Conservation (phyloP, 2,113 vertebrate genomes). For the Platysteira castanea region DNA sequence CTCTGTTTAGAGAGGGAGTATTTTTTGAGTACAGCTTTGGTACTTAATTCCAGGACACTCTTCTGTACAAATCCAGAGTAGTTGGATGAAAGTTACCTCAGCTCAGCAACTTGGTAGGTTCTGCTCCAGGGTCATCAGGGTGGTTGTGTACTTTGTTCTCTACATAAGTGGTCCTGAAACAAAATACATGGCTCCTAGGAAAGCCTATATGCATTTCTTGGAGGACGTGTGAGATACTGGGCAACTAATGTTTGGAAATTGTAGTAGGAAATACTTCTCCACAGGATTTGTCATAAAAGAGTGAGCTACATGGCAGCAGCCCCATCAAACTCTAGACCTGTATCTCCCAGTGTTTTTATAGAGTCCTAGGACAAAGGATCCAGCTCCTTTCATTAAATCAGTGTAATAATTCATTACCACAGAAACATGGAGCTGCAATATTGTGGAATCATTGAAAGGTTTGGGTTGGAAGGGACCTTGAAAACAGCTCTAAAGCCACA, state of each 20-base stretch:
- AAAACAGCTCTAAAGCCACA: background rate
- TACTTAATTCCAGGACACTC: background rate
- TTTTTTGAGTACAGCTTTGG: background rate
- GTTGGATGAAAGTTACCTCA: background rate
- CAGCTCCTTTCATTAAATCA: background rate
- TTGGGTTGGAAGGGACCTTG: background rate
- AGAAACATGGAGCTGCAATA: background rate
- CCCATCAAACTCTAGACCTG: background rate
- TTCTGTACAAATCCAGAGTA: background rate
- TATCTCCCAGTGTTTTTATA: background rate
- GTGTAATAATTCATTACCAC: background rate
- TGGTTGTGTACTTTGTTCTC: background rate
- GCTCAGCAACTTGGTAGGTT: background rate
- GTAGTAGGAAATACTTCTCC: background rate
- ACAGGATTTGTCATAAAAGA: background rate
- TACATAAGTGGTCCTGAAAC: background rate
- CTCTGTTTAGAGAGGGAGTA: background rate
- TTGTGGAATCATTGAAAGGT: background rate
- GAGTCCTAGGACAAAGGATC: background rate
- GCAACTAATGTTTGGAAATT: background rate
- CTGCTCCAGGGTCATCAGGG: background rate
- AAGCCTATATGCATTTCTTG: background rate
- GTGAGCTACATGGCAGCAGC: background rate
- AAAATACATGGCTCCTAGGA: background rate
- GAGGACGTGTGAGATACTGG: background rate